Conservation (phyloP, 2,888 invertebrate species). For the Xestia ashworthii region DNA sequence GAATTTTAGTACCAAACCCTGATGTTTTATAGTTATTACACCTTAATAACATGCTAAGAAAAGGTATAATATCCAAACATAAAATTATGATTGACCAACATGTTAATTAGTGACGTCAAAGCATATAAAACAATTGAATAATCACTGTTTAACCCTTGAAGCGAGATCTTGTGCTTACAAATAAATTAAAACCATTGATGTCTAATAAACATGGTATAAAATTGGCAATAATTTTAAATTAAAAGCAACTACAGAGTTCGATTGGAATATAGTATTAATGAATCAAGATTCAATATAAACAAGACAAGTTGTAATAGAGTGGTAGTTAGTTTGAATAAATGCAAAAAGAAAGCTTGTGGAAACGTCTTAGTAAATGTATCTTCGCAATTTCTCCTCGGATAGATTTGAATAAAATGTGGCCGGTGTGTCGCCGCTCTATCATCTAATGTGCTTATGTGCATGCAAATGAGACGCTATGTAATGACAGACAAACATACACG, state of each 20-base stretch:
- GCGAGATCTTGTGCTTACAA: constrained; percentile 4
- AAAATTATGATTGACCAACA: constrained; percentile 21
- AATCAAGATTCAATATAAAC: constrained; percentile 7
- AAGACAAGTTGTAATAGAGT: constrained; percentile 16
- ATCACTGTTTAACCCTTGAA: constrained; percentile 16
- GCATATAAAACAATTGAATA: constrained; percentile 33
- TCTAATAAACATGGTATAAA: constrained; percentile 31
- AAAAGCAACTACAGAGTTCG: constrained; percentile 5
- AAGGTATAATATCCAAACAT: constrained; percentile 27
- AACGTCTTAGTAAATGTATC: constrained; percentile 42
- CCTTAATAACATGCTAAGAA: constrained; percentile 24
- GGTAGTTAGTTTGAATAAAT: constrained; percentile 30
- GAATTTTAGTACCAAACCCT: constrained; percentile 16
- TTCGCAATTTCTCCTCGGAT: constrained; percentile 62
- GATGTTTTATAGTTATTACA: constrained; percentile 22
- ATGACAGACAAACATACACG: constrained; percentile 72
- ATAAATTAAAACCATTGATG: constrained; percentile 30
- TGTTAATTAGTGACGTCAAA: constrained; percentile 19
- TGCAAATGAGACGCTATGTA: constrained; percentile 77
- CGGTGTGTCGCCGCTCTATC: constrained; percentile 75
- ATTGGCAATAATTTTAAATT: constrained; percentile 23
- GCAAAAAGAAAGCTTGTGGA: constrained; percentile 51
- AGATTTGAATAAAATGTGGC: constrained; percentile 77
- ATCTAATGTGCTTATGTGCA: constrained; percentile 76
- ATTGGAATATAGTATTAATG: constrained; percentile 15